Percentiles rank a stretch among this genome's conserved stretches.
phyloP scores from a whole-genome alignment of 2,888 invertebrate species.

The Phengaris alcon region DNA sequence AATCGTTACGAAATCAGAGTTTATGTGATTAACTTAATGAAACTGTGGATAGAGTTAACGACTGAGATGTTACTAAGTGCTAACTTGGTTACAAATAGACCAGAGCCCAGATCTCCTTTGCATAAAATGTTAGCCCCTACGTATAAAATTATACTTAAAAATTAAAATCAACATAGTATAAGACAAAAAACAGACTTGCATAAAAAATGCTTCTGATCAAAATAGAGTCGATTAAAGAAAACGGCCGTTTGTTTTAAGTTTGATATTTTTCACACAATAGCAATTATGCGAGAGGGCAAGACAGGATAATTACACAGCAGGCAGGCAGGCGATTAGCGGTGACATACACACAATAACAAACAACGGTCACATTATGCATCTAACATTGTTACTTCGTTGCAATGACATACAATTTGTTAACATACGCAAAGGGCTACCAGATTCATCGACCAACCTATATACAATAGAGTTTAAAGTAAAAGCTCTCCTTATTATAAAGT shows the following conservation, averaged over 20 bases:
- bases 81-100: no score
- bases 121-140: no score
- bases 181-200: neutral
- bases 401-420: neutral
- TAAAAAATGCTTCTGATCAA: neutral
- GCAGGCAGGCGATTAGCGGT: neutral
- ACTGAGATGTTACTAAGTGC: neutral
- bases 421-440: neutral
- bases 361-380: slow-evolving; percentile 12
- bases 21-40: neutral
- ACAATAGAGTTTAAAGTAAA: neutral
- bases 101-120: no score
- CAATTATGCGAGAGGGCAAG: slow-evolving; percentile 16
- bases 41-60: neutral
- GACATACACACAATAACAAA: slow-evolving; percentile 15
- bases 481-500: neutral
- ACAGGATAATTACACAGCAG: slow-evolving; percentile 18
- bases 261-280: slow-evolving; percentile 10
- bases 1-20: neutral
- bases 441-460: neutral
- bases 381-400: neutral
- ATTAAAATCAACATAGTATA: neutral
- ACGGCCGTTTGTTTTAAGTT: slow-evolving; percentile 17
- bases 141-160: no score
- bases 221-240: slow-evolving; percentile 8